Evolutionary conservation across 2,797 vertebrate genomes (phyloP).

Genomic region (Gymnocypris eckloni): DNA sequence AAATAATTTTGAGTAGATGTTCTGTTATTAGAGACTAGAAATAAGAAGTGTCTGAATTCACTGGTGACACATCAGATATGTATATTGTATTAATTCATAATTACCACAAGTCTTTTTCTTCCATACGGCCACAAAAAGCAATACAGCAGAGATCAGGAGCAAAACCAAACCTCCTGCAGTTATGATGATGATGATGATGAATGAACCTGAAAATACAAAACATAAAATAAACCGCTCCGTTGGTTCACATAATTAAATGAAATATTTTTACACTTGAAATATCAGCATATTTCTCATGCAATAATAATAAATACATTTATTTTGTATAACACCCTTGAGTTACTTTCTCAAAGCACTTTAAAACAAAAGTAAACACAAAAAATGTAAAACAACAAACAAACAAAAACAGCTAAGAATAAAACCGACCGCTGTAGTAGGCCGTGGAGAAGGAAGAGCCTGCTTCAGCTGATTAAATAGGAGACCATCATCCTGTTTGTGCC

Average conservation of each 20-base stretch:
- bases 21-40: background rate
- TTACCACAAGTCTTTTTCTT: constrained; percentile 6
- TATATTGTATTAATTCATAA: background rate
- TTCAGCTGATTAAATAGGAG: too few species aligned
- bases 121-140: background rate
- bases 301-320: too few species aligned
- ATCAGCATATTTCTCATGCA: too few species aligned
- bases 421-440: too few species aligned
- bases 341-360: too few species aligned
- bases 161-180: background rate
- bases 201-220: background rate
- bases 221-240: background rate
- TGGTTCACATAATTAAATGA: background rate
- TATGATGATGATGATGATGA: background rate
- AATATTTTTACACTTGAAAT: too few species aligned
- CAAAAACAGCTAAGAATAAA: too few species aligned
- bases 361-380: too few species aligned
- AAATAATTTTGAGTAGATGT: background rate
- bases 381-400: too few species aligned
- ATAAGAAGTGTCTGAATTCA: background rate
- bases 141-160: background rate
- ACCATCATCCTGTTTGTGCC: too few species aligned
- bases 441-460: too few species aligned
- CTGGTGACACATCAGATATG: background rate
- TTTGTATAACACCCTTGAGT: too few species aligned